phyloP scores from a whole-genome alignment of 1,140 invertebrate genomes.

The Drosophila mauritiana region DNA sequence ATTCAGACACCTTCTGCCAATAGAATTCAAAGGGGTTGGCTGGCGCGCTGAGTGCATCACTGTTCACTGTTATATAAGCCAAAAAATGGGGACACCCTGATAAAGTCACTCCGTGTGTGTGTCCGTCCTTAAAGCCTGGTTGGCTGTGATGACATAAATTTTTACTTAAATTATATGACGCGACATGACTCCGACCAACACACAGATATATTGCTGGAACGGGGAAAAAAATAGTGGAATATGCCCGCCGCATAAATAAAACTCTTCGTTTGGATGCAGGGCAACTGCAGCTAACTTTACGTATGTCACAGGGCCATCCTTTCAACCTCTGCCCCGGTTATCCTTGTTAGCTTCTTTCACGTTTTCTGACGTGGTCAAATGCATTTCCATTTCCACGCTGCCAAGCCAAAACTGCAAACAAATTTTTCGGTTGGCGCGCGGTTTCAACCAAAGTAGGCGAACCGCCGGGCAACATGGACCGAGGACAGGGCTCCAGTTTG shows the following conservation, averaged over 20 bases:
- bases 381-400: constrained; percentile 60
- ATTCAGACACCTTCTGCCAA: constrained; percentile 55
- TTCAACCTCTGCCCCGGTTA: background rate
- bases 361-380: constrained; percentile 64
- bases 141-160: constrained; percentile 45
- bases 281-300: constrained; percentile 54
- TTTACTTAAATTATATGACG: constrained; percentile 53
- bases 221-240: constrained; percentile 18
- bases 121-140: constrained; percentile 39
- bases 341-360: constrained; percentile 19
- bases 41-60: constrained; percentile 35
- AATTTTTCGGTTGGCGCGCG: constrained; percentile 47
- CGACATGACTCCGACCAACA: constrained; percentile 20
- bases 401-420: constrained; percentile 57
- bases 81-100: constrained; percentile 52
- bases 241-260: constrained; percentile 57
- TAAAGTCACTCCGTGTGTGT: constrained; percentile 54
- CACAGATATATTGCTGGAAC: constrained; percentile 5
- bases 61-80: constrained; percentile 45
- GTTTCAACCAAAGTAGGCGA: constrained; percentile 18
- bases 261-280: constrained; percentile 63
- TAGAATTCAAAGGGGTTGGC: constrained; percentile 28
- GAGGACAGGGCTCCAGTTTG: background rate
- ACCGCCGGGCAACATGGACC: constrained; percentile 4
- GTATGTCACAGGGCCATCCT: constrained; percentile 21